Percentiles rank a stretch among this genome's conserved stretches.
phyloP scores from a whole-genome alignment of 1,140 invertebrate species.

The Drosophila quadrilineata region DNA sequence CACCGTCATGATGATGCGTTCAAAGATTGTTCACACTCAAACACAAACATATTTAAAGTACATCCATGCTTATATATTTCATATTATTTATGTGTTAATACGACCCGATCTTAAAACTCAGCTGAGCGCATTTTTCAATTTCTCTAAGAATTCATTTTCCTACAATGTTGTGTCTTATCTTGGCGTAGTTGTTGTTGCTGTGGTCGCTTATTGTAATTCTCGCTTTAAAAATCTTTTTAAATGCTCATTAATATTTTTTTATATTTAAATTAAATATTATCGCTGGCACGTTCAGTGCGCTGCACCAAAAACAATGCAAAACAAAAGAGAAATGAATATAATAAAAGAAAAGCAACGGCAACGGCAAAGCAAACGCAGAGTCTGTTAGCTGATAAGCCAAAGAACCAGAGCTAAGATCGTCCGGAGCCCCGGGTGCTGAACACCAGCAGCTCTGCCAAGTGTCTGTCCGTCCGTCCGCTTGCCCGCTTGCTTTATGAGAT shows the following conservation, averaged over 20 bases:
- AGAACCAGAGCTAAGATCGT: not conserved
- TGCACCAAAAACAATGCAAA: constrained; percentile 18
- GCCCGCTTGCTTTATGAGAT: not conserved
- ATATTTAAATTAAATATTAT: constrained; percentile 60
- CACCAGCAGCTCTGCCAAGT: not conserved
- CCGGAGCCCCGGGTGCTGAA: not conserved
- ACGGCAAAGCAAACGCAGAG: too few species aligned
- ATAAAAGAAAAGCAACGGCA: constrained; percentile 23
- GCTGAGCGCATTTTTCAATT: constrained; percentile 44
- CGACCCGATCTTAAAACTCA: constrained; percentile 40
- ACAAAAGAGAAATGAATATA: constrained; percentile 29
- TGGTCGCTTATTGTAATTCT: constrained; percentile 21
- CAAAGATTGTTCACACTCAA: constrained; percentile 30
- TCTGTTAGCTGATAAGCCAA: constrained; percentile 50
- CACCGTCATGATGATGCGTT: constrained; percentile 55
- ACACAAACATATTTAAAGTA: not conserved
- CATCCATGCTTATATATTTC: not conserved
- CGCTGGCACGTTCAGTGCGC: constrained; percentile 25
- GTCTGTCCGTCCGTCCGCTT: too few species aligned
- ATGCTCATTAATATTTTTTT: constrained; percentile 43
- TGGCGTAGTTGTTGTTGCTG: constrained; percentile 4
- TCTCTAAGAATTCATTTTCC: constrained; percentile 17
- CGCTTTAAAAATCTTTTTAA: constrained; percentile 44
- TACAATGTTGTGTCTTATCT: constrained; percentile 41
- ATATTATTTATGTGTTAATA: constrained; percentile 50